Percentiles rank a stretch among this genome's conserved stretches.
Conservation (phyloP, 2,888 invertebrate species). For the Embidobia sp. region DNA sequence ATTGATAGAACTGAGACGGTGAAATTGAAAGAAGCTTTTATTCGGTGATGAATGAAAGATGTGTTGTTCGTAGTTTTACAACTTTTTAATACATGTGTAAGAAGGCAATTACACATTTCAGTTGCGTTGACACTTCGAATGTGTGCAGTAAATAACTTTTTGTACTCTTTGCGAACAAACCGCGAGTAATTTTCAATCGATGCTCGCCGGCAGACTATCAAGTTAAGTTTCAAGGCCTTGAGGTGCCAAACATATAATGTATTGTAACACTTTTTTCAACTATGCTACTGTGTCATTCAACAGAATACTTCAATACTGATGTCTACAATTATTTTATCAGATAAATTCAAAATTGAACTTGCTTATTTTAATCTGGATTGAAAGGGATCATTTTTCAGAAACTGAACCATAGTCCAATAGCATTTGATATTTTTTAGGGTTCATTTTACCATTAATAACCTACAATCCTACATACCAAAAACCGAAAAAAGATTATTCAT, state of each 20-base stretch:
- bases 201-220: conserved; percentile 15
- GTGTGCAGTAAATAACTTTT: conserved; percentile 23
- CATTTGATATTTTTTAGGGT: too few species aligned
- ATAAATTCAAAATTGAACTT: conserved; percentile 6
- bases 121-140: conserved; percentile 29
- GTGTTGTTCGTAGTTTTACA: not conserved
- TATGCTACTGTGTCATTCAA: conserved; percentile 35
- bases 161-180: conserved; percentile 21
- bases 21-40: not conserved
- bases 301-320: conserved; percentile 14
- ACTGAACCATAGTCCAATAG: too few species aligned
- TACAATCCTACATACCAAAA: too few species aligned
- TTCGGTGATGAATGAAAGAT: conserved; percentile 10
- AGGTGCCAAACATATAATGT: conserved; percentile 21
- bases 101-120: conserved; percentile 18
- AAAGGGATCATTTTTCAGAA: too few species aligned
- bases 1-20: too few species aligned
- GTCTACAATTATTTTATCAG: not conserved
- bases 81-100: not conserved
- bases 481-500: too few species aligned
- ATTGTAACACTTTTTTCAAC: conserved; percentile 46
- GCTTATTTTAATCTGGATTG: too few species aligned
- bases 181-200: conserved; percentile 40
- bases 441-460: too few species aligned
- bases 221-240: conserved; percentile 43